Conservation (phyloP, 2,113 vertebrate species). For the Amphiprion percula region DNA sequence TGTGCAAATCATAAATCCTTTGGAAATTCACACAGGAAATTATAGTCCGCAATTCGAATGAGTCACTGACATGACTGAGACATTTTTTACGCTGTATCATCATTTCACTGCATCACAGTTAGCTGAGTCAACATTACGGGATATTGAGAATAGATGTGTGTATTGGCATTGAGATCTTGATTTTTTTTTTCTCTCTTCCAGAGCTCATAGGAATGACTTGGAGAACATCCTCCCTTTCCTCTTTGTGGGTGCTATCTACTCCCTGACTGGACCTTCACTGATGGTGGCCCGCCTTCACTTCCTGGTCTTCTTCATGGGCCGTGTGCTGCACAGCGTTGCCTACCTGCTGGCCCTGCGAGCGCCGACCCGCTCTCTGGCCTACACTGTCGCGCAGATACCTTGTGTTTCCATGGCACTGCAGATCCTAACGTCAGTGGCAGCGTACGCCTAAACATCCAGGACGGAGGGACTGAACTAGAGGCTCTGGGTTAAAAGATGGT, state of each 20-base stretch:
- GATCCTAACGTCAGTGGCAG: slow-evolving; percentile 83
- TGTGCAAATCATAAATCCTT: too few species aligned
- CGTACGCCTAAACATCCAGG: slow-evolving; percentile 76
- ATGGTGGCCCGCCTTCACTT: slow-evolving; percentile 90
- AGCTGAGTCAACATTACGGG: slow-evolving; percentile 1
- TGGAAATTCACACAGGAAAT: neutral
- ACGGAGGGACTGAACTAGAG: neutral
- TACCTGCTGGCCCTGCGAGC: slow-evolving; percentile 89
- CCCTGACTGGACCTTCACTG: slow-evolving; percentile 86
- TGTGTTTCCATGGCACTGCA: slow-evolving; percentile 95
- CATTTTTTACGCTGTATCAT: neutral
- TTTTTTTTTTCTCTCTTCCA: slow-evolving; percentile 52
- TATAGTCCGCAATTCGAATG: neutral
- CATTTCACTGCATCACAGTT: neutral
- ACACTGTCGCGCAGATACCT: slow-evolving; percentile 90
- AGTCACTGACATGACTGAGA: neutral
- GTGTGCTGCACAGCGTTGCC: slow-evolving; percentile 89
- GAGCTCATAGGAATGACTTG: slow-evolving; percentile 93
- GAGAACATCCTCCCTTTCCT: slow-evolving; percentile 97
- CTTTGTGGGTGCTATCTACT: slow-evolving; percentile 94
- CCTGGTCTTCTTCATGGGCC: slow-evolving; percentile 87
- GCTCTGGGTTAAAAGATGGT: neutral
- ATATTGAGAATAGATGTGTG: neutral
- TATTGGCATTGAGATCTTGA: neutral
- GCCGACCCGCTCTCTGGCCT: slow-evolving; percentile 90